phyloP scores from a whole-genome alignment of 2,797 vertebrate genomes.

The Anguilla obscura region DNA sequence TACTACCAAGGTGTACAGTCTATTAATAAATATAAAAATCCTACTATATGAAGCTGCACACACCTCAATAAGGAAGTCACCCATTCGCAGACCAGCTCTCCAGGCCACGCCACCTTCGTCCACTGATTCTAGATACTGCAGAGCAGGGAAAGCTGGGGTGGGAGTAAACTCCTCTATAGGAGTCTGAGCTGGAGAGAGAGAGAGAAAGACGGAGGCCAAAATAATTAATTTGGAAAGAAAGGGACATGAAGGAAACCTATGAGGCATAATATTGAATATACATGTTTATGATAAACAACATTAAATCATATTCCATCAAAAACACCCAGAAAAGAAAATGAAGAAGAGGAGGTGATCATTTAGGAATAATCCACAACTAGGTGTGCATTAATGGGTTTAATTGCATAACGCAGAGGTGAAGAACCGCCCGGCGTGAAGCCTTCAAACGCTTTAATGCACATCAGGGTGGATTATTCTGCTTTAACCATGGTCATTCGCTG shows the following conservation, averaged over 20 bases:
- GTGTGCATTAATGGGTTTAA: too few species aligned
- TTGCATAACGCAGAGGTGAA: too few species aligned
- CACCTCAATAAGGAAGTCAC: conserved; percentile 94
- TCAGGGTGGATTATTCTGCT: not conserved
- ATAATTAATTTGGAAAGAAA: conserved; percentile 30
- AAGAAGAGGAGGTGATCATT: conserved; percentile 4
- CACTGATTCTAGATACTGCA: conserved; percentile 92
- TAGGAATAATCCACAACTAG: too few species aligned
- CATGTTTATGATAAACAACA: conserved; percentile 26
- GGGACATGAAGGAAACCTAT: conserved; percentile 14
- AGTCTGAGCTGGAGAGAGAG: conserved; percentile 83
- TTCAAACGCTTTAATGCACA: not conserved
- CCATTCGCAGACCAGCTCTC: conserved; percentile 90
- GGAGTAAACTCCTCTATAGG: conserved; percentile 96
- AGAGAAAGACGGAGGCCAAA: conserved; percentile 25
- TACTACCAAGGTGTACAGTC: not conserved
- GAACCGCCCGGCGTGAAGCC: too few species aligned
- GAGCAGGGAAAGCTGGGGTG: conserved; percentile 89
- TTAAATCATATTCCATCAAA: conserved; percentile 17
- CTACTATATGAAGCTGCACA: not conserved
- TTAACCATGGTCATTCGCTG: not conserved
- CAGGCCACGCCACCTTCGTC: conserved; percentile 93
- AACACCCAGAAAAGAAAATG: conserved; percentile 17
- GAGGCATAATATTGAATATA: conserved; percentile 30
- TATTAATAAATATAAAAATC: not conserved